A percentile compares a stretch with the other conserved stretches of the same genome.
Conservation (phyloP, 2,113 vertebrate genomes). For the Colaptes auratus region DNA sequence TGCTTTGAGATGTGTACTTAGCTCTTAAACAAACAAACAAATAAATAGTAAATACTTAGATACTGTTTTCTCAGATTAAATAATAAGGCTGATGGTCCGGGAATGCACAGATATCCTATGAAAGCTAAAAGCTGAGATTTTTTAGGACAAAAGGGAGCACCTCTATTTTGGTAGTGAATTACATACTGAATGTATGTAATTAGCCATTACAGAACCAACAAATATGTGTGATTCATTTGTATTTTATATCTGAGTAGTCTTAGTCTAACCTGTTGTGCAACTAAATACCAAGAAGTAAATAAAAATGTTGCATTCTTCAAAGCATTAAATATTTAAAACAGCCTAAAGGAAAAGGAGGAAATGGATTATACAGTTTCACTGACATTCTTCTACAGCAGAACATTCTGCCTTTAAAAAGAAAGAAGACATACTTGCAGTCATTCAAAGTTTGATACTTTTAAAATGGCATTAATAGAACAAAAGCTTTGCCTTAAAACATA, state of each 20-base stretch:
- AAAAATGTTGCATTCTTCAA: background rate
- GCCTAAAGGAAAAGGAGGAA: background rate
- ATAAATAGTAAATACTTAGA: background rate
- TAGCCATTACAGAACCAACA: background rate
- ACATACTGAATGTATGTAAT: background rate
- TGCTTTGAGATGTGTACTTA: background rate
- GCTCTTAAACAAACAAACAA: background rate
- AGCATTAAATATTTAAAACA: background rate
- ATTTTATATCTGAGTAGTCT: background rate
- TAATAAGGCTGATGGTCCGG: background rate
- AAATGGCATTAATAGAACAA: background rate
- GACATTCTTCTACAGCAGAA: background rate
- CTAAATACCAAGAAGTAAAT: background rate
- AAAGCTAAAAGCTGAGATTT: background rate
- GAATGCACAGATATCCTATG: background rate
- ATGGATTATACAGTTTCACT: background rate
- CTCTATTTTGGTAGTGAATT: background rate
- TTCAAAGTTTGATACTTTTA: background rate
- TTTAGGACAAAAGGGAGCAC: background rate
- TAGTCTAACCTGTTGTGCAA: background rate
- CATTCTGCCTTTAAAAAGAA: background rate
- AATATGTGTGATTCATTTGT: background rate
- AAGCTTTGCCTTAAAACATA: background rate
- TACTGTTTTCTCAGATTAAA: background rate
- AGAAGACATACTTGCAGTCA: background rate